Conservation (phyloP, 2,797 vertebrate species). For the Novumbra hubbsi region DNA sequence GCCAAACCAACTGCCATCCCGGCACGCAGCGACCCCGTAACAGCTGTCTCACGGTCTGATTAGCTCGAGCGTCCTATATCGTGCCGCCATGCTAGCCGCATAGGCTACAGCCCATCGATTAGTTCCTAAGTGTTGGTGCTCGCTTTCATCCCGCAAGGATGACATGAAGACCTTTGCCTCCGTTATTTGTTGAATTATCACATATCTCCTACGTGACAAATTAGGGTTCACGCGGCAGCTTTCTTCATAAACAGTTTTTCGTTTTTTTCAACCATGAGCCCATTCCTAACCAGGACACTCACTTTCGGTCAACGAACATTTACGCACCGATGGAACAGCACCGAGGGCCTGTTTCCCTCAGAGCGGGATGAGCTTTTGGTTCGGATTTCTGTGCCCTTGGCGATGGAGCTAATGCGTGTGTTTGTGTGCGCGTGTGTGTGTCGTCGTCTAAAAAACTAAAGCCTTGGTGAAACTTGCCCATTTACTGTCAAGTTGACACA, state of each 20-base stretch:
- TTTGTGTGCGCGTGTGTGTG: neutral
- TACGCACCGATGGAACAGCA: constrained; percentile 62
- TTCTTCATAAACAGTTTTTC: constrained; percentile 24
- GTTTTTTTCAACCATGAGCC: constrained; percentile 19
- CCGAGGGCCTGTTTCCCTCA: constrained; percentile 22
- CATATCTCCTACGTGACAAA: constrained; percentile 39
- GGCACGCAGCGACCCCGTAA: neutral
- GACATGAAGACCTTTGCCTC: constrained; percentile 20
- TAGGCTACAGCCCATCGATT: constrained; percentile 23
- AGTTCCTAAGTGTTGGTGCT: neutral
- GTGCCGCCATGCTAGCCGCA: neutral
- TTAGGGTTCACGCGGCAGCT: constrained; percentile 35
- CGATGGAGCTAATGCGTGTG: neutral
- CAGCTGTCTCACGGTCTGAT: constrained; percentile 6
- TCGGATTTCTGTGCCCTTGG: constrained; percentile 6
- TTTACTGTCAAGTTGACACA: constrained; percentile 64
- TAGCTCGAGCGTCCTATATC: constrained; percentile 10
- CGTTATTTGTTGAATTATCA: constrained; percentile 52
- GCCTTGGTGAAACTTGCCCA: constrained; percentile 63
- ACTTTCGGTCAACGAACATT: constrained; percentile 60
- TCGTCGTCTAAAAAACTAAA: neutral
- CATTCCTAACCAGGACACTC: constrained; percentile 58
- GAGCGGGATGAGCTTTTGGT: constrained; percentile 16
- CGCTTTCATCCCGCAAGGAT: neutral
- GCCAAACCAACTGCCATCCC: constrained; percentile 12